Evolutionary conservation across 1,140 invertebrate species (phyloP).

Genomic region (Lepidurus packardi): DNA sequence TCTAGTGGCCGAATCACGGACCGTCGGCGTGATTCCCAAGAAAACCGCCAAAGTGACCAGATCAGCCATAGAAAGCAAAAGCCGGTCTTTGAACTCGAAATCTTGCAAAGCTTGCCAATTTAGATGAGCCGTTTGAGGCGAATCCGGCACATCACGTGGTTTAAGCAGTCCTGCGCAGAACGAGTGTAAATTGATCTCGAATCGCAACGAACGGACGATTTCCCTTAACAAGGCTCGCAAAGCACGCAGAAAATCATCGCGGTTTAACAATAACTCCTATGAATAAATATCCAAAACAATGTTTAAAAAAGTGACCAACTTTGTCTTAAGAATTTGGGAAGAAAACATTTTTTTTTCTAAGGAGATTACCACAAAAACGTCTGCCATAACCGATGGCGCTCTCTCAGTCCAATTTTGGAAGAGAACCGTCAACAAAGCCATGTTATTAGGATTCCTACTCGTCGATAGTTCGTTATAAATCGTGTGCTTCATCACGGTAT

Average conservation of each 20-base stretch:
- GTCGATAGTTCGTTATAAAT: slow-evolving; percentile 92
- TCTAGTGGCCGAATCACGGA: slow-evolving; percentile 61
- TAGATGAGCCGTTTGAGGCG: slow-evolving; percentile 53
- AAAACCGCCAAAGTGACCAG: slow-evolving; percentile 79
- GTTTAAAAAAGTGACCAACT: not conserved
- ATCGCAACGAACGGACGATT: slow-evolving; percentile 73
- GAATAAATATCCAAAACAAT: not conserved
- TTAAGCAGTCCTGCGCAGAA: slow-evolving; percentile 63
- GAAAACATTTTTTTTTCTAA: not conserved
- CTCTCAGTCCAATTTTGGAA: slow-evolving; percentile 72
- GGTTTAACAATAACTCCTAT: slow-evolving; percentile 75
- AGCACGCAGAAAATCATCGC: slow-evolving; percentile 83
- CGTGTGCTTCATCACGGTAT: slow-evolving; percentile 81
- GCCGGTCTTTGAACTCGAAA: slow-evolving; percentile 56
- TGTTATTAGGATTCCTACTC: slow-evolving; percentile 87
- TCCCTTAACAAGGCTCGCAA: slow-evolving; percentile 77
- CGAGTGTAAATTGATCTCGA: slow-evolving; percentile 66
- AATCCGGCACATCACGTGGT: slow-evolving; percentile 51
- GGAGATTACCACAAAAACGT: slow-evolving; percentile 61
- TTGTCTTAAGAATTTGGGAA: no score
- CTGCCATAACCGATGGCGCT: slow-evolving; percentile 68
- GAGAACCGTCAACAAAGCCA: slow-evolving; percentile 76
- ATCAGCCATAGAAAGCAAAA: slow-evolving; percentile 76
- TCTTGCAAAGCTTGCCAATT: slow-evolving; percentile 46
- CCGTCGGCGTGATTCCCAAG: slow-evolving; percentile 65